A percentile compares a stretch with the other conserved stretches of the same genome.
phyloP scores from a whole-genome alignment of 1,140 invertebrate species.

The Drosophila serrata region DNA sequence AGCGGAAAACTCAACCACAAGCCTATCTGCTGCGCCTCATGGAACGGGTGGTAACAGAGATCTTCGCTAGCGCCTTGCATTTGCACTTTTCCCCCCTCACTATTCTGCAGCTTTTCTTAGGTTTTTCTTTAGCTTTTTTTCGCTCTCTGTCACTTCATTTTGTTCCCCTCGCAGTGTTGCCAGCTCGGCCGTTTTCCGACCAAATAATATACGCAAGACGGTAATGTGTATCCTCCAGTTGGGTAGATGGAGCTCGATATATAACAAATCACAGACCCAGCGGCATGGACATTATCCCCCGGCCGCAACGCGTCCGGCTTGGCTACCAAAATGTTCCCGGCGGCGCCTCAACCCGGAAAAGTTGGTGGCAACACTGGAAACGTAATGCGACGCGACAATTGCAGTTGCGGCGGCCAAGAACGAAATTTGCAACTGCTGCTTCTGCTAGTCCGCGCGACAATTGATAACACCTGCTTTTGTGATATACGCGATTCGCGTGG shows the following conservation, averaged over 20 bases:
- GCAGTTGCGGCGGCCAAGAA: constrained; percentile 49
- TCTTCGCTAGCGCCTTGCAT: constrained; percentile 26
- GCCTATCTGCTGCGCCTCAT: constrained; percentile 50
- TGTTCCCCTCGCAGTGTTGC: constrained; percentile 57
- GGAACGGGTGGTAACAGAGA: constrained; percentile 32
- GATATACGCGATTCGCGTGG: not conserved
- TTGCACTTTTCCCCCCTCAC: constrained; percentile 15
- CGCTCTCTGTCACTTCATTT: constrained; percentile 72
- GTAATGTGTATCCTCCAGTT: constrained; percentile 1
- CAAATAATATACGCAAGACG: constrained; percentile 16
- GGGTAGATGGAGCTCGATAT: not conserved
- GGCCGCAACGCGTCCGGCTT: constrained; percentile 19
- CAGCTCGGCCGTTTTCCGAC: constrained; percentile 67
- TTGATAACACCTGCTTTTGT: constrained; percentile 2
- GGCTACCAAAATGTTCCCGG: constrained; percentile 20
- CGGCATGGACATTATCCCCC: constrained; percentile 20
- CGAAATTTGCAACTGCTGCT: not conserved
- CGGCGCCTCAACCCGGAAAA: constrained; percentile 30
- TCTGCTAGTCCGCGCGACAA: constrained; percentile 2
- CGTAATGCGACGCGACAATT: constrained; percentile 71
- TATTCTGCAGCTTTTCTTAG: constrained; percentile 18
- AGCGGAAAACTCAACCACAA: constrained; percentile 72
- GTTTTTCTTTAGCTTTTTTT: constrained; percentile 19
- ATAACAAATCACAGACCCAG: constrained; percentile 4
- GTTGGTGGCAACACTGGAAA: constrained; percentile 62